Conservation (phyloP, 2,113 vertebrate species). For the Chascanopsetta lugubris region DNA sequence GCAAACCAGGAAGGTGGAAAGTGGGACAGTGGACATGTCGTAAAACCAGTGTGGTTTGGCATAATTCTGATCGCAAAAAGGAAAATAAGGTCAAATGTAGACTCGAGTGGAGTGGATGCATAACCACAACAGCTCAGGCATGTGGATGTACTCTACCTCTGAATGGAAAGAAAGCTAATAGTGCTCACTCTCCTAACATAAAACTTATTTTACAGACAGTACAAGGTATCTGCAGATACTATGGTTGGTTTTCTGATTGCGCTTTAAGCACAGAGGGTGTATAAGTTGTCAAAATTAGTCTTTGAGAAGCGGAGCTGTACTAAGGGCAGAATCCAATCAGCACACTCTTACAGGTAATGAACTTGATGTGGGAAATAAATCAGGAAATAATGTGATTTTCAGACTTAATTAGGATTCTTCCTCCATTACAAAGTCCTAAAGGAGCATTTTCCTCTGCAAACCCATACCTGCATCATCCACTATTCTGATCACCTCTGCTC, state of each 20-base stretch:
- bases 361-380: slow-evolving; percentile 6
- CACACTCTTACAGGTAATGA: slow-evolving; percentile 6
- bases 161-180: neutral
- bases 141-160: neutral
- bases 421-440: neutral
- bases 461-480: rapidly evolving
- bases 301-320: neutral
- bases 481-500: neutral
- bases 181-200: neutral
- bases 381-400: neutral
- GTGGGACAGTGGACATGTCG: neutral
- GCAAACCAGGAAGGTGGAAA: neutral
- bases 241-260: neutral
- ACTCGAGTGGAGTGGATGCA: neutral
- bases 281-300: neutral
- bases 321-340: slow-evolving; percentile 1
- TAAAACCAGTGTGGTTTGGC: slow-evolving; percentile 1
- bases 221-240: neutral
- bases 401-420: neutral
- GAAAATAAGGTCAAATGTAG: neutral
- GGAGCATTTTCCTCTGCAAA: neutral
- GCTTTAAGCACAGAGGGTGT: too few relatives aligned
- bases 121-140: neutral
- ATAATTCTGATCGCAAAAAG: neutral
- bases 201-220: neutral